These are phyloP conservation scores for Nycticryphes semicollaris DNA, from an alignment of 2,113 vertebrate species.

Conservation along the genomic window DNA sequence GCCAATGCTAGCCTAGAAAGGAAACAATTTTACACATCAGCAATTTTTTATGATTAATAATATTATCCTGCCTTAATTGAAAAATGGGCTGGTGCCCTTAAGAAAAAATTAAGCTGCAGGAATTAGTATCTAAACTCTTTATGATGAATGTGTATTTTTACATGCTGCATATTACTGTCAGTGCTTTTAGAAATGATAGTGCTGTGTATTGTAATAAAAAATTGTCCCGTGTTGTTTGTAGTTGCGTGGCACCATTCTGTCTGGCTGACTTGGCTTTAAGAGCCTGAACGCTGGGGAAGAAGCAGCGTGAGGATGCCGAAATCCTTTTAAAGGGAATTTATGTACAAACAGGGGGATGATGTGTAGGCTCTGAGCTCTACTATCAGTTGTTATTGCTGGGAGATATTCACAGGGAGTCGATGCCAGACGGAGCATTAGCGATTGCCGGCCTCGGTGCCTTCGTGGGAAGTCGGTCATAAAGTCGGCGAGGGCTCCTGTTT, in stretches of 20 bases:
- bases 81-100: conserved; percentile 63
- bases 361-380: conserved; percentile 45
- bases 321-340: conserved; percentile 62
- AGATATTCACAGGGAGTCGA: conserved; percentile 32
- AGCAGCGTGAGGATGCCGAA: conserved; percentile 6
- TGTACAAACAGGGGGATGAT: conserved; percentile 60
- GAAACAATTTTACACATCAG: conserved; percentile 73
- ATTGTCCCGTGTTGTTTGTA: conserved; percentile 49
- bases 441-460: conserved; percentile 27
- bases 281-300: conserved; percentile 22
- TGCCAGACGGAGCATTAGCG: conserved; percentile 59
- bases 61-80: conserved; percentile 71
- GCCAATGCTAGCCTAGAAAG: conserved; percentile 42
- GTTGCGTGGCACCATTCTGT: conserved; percentile 46
- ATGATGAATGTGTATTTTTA: conserved; percentile 66
- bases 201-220: conserved; percentile 61
- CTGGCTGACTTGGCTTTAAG: conserved; percentile 47
- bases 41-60: conserved; percentile 66
- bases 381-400: conserved; percentile 67
- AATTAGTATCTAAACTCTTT: conserved; percentile 67
- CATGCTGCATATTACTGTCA: conserved; percentile 36
- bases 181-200: conserved; percentile 45
- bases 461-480: conserved; percentile 56
- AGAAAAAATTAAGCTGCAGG: conserved; percentile 68
- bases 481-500: conserved; percentile 31